These are phyloP conservation scores for cattle (Bos taurus) DNA, from an alignment of 2,113 vertebrate species.

Conservation along the genomic window DNA sequence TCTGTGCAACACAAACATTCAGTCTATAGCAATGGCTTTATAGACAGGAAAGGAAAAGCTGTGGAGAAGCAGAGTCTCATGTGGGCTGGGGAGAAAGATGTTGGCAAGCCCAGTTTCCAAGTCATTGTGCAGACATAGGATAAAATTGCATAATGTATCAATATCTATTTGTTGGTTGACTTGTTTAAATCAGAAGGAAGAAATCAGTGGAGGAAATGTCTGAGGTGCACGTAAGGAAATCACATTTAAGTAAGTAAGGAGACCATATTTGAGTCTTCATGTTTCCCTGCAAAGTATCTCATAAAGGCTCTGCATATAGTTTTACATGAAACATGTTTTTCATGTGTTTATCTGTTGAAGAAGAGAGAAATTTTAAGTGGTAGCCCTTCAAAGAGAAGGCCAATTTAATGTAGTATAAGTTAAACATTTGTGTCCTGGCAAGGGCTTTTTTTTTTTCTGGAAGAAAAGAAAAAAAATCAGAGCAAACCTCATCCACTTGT, in stretches of 20 bases:
- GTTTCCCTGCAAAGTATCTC: background rate
- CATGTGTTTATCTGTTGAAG: background rate
- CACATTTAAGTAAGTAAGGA: background rate
- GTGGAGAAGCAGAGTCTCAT: background rate
- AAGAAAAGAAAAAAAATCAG: background rate
- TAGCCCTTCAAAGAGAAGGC: background rate
- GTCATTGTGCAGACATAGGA: background rate
- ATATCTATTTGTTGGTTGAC: background rate
- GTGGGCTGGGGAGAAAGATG: background rate
- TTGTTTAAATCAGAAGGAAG: background rate
- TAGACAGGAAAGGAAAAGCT: background rate
- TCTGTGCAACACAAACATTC: background rate
- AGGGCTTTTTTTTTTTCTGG: background rate
- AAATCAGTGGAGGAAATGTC: background rate
- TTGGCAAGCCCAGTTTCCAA: background rate
- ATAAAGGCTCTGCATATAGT: background rate
- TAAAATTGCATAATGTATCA: background rate
- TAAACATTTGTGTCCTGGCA: constrained; percentile 34
- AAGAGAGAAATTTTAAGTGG: background rate
- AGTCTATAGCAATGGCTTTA: background rate
- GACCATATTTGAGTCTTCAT: background rate
- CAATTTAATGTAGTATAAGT: constrained; percentile 7
- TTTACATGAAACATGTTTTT: background rate
- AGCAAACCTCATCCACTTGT: background rate
- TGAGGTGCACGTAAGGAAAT: background rate